phyloP scores from a whole-genome alignment of 2,797 vertebrate species.

The Artibeus lituratus region DNA sequence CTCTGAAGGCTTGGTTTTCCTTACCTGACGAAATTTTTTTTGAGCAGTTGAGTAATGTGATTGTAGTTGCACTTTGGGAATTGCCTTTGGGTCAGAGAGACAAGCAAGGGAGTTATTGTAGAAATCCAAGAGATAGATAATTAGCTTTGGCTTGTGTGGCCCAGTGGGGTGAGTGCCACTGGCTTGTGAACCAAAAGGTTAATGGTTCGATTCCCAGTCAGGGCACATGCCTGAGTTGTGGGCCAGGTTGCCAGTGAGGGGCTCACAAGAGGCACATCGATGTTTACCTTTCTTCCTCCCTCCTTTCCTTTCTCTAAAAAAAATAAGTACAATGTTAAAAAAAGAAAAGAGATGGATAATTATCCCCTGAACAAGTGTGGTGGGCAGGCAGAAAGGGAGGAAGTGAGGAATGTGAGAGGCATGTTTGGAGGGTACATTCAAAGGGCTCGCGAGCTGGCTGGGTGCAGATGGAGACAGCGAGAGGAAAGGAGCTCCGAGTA shows the following conservation, averaged over 20 bases:
- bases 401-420: neutral
- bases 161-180: no score
- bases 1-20: neutral
- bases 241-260: no score
- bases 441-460: neutral
- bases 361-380: neutral
- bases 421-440: neutral
- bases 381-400: neutral
- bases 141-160: neutral
- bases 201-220: no score
- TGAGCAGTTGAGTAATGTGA: neutral
- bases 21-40: neutral
- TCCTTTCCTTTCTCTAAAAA: no score
- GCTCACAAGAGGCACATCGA: no score
- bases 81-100: neutral
- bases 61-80: neutral
- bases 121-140: neutral
- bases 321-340: no score
- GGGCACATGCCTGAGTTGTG: no score
- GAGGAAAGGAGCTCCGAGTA: neutral
- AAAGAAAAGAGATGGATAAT: neutral
- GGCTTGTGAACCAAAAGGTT: no score
- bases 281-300: no score
- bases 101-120: neutral
- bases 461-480: neutral